Percentiles rank a stretch among this genome's conserved stretches.
phyloP scores from a whole-genome alignment of 2,888 invertebrate genomes.

The Leptogaster cylindrica region DNA sequence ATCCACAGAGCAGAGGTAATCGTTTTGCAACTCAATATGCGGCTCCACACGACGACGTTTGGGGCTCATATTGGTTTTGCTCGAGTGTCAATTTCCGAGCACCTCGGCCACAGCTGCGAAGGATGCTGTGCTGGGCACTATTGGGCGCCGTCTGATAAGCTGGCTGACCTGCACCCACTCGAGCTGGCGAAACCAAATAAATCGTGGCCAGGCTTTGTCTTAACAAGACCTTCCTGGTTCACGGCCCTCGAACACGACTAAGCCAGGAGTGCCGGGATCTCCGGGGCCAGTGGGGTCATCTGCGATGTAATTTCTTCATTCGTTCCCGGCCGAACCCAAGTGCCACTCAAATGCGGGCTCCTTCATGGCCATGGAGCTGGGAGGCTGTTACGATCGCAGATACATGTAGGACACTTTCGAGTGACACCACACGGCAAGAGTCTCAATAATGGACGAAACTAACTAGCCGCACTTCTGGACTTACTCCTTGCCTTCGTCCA shows the following conservation, averaged over 20 bases:
- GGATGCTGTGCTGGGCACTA: too few relatives aligned
- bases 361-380: not conserved
- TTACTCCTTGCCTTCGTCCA: not conserved
- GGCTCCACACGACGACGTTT: too few relatives aligned
- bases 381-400: not conserved
- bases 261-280: not conserved
- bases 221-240: slow-evolving; percentile 11
- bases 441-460: not conserved
- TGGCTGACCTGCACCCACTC: too few relatives aligned
- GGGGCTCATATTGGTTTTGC: too few relatives aligned
- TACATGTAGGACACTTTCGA: not conserved
- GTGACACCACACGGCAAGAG: not conserved
- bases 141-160: too few relatives aligned
- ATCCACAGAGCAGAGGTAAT: too few relatives aligned
- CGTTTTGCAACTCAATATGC: too few relatives aligned
- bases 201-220: not conserved
- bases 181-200: too few relatives aligned
- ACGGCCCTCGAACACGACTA: not conserved
- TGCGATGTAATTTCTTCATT: too few relatives aligned
- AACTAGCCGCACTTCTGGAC: not conserved
- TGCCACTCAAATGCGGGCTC: not conserved
- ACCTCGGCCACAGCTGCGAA: too few relatives aligned
- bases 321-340: too few relatives aligned
- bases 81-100: too few relatives aligned
- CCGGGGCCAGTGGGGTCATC: not conserved